Conservation (phyloP, 2,797 vertebrate genomes). For the Pseudochirops corinnae region DNA sequence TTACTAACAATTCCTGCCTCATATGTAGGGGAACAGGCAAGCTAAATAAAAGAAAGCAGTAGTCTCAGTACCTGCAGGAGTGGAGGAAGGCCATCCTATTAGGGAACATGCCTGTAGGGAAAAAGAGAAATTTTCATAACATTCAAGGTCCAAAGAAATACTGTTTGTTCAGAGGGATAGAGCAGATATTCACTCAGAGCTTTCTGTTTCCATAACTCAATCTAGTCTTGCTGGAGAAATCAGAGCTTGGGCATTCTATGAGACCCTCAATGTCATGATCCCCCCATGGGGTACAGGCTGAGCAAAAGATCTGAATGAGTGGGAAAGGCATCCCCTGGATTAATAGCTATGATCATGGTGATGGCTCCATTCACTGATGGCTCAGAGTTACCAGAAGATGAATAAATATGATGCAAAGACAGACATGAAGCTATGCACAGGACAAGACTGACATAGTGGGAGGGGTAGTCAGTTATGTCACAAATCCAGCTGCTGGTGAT, state of each 20-base stretch:
- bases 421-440: constrained; percentile 94
- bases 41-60: neutral
- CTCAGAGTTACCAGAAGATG: constrained; percentile 95
- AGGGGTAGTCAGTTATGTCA: constrained; percentile 94
- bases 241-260: constrained; percentile 93
- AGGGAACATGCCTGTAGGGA: constrained; percentile 95
- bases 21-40: neutral
- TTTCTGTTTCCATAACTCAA: constrained; percentile 94
- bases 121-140: constrained; percentile 98
- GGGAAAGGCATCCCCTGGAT: constrained; percentile 96
- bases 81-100: constrained; percentile 97
- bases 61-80: constrained; percentile 86
- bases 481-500: constrained; percentile 91
- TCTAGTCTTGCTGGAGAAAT: constrained; percentile 95
- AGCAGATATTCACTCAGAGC: constrained; percentile 95
- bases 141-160: constrained; percentile 96
- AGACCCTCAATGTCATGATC: constrained; percentile 89
- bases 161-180: constrained; percentile 93
- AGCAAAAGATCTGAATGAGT: constrained; percentile 92
- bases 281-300: constrained; percentile 90
- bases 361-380: constrained; percentile 96
- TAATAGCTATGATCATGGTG: constrained; percentile 94
- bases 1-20: neutral
- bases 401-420: constrained; percentile 91
- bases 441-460: constrained; percentile 92